Conservation (phyloP, 2,797 vertebrate genomes). For the Myotis pilosus region DNA sequence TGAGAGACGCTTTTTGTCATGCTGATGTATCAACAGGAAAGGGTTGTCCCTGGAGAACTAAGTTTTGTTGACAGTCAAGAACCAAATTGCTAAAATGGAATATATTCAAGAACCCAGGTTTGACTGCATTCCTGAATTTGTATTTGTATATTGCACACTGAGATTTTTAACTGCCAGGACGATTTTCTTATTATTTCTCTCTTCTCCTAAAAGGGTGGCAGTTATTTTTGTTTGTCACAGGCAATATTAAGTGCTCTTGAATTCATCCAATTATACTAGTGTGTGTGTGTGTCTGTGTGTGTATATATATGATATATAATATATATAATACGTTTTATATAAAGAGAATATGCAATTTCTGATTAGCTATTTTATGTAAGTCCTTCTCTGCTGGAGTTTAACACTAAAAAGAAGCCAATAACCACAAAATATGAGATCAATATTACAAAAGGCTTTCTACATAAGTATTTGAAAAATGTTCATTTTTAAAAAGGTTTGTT, state of each 20-base stretch:
- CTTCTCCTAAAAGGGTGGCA: not conserved
- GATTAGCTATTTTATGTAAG: not conserved
- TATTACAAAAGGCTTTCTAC: not conserved
- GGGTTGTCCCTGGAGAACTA: not conserved
- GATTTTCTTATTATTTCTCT: conserved; percentile 45
- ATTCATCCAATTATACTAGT: not conserved
- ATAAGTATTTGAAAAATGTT: not conserved
- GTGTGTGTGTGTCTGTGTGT: not conserved
- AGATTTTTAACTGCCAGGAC: not conserved
- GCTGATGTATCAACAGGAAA: not conserved
- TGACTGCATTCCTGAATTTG: not conserved
- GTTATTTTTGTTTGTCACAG: conserved; percentile 16
- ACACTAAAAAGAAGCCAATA: not conserved
- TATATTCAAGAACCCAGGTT: not conserved
- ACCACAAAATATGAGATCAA: not conserved
- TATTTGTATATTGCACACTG: not conserved
- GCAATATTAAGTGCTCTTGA: conserved; percentile 16
- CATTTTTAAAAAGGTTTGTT: not conserved
- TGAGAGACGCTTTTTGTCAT: not conserved
- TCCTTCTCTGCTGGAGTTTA: conserved; percentile 6
- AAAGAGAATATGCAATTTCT: not conserved
- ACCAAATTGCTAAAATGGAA: not conserved
- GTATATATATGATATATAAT: not conserved
- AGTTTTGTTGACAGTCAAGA: not conserved
- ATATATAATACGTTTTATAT: not conserved